Base-by-base conservation (phyloP, 2,888 invertebrate species). In the Poecilus cupreus region DNA sequence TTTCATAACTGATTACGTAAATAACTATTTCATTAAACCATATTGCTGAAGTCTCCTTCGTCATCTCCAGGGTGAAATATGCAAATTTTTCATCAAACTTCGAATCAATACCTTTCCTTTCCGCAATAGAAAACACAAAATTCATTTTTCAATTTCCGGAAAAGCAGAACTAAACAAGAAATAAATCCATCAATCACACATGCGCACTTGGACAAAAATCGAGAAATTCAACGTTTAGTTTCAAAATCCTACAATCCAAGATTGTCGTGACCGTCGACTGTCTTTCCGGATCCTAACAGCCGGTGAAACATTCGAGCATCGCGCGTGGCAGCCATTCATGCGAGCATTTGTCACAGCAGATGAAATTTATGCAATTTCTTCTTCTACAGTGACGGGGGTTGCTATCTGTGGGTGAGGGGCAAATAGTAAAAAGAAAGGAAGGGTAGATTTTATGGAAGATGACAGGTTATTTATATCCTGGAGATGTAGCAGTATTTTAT, bases 351-450 rank as follows among this genome's bases (percentile, higher is more conserved):
- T 68, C 64, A 68, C 64, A 68, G 8, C 32, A 37, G 64, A 68
- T 37, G 37, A 68, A 68, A 68, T 68, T 68, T 68, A 68, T 68
- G 64, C 64, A 68, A 68, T 68, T 68, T 68, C 37, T 32, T 68
- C 64, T 68, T 68, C 32, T 43, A 18, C 51, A 16, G 13, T 51
- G 51, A 51, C 51, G 18, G 51, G 8, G 18, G 18, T 51, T 18
- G 32, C 32, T 1, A 32, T 32, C 32, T 32, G 5, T 32, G 24
- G 60, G 6, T n/a, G 5, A 6, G 6, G 64, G n/a, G 22, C 54
- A 54, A 68, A 68, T 16, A 39, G 64, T 16, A 64, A 68, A 68
- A 37, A 37, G 20, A 68, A 68, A 68, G 16, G 46, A n/a, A 18
- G 32, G 64, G 37, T 20, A 37, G 32, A n/a, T 26, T 18, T 68